A percentile compares a stretch with the other conserved stretches of the same genome.
phyloP scores from a whole-genome alignment of 2,113 vertebrate species.

The Dinomys branickii region DNA sequence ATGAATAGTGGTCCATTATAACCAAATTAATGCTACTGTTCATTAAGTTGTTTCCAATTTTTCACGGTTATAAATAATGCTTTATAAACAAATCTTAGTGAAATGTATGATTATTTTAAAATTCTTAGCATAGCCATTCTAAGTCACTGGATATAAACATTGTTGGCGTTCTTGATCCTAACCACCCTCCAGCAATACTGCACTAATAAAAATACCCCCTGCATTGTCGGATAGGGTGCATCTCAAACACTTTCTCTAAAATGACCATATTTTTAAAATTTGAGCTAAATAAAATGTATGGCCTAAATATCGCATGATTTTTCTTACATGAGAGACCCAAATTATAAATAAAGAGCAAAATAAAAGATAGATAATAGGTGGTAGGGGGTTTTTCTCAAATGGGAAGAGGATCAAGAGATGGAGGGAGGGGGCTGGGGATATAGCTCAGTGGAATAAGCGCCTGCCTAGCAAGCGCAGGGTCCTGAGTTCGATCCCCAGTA shows the following conservation, averaged over 20 bases:
- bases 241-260: neutral
- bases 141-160: neutral
- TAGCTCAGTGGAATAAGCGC: too few species aligned
- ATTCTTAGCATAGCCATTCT: neutral
- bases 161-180: neutral
- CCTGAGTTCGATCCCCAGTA: too few species aligned
- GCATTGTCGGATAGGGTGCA: neutral
- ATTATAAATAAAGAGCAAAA: neutral
- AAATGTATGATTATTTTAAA: neutral
- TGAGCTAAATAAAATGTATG: neutral
- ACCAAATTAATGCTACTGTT: constrained; percentile 16
- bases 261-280: neutral
- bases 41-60: neutral
- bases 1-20: neutral
- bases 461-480: too few species aligned
- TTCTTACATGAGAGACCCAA: neutral
- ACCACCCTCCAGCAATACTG: neutral
- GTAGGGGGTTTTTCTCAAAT: neutral
- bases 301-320: neutral
- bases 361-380: neutral
- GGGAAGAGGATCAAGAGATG: neutral
- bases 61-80: constrained; percentile 4
- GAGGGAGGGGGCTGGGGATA: neutral
- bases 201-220: neutral
- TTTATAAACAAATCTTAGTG: neutral